phyloP scores from a whole-genome alignment of 2,888 invertebrate species.

The Cerastis leucographa region DNA sequence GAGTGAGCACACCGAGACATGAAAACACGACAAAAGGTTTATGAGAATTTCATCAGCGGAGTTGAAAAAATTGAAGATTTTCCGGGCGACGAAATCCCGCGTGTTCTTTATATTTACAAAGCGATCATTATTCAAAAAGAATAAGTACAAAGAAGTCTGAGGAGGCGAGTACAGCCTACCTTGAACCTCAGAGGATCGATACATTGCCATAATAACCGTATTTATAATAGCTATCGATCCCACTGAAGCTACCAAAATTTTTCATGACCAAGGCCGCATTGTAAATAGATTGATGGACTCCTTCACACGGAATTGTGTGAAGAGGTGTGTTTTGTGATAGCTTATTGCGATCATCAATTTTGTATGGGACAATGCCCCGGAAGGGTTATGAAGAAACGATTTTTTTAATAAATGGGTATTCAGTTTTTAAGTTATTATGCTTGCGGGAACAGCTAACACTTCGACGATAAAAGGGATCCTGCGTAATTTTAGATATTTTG shows the following conservation, averaged over 20 bases:
- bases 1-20: conserved; percentile 28
- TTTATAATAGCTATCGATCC: conserved; percentile 72
- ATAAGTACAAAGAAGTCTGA: conserved; percentile 50
- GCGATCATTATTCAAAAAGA: conserved; percentile 53
- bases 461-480: conserved; percentile 11
- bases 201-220: conserved; percentile 68
- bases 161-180: conserved; percentile 70
- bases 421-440: conserved; percentile 25
- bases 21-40: conserved; percentile 36
- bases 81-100: conserved; percentile 44
- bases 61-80: conserved; percentile 25
- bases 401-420: conserved; percentile 44
- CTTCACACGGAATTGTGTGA: conserved; percentile 58
- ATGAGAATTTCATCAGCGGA: conserved; percentile 44
- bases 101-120: conserved; percentile 45
- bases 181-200: conserved; percentile 78
- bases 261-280: conserved; percentile 80
- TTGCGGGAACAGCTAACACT: conserved; percentile 17
- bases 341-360: conserved; percentile 60
- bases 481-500: conserved; percentile 38
- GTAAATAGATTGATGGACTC: conserved; percentile 75
- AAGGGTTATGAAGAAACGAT: conserved; percentile 37
- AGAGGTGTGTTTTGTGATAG: conserved; percentile 56
- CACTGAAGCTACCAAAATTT: conserved; percentile 71
- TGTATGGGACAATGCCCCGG: conserved; percentile 23